phyloP scores from a whole-genome alignment of 2,797 vertebrate species.

The Pangasius sanitwongsei region DNA sequence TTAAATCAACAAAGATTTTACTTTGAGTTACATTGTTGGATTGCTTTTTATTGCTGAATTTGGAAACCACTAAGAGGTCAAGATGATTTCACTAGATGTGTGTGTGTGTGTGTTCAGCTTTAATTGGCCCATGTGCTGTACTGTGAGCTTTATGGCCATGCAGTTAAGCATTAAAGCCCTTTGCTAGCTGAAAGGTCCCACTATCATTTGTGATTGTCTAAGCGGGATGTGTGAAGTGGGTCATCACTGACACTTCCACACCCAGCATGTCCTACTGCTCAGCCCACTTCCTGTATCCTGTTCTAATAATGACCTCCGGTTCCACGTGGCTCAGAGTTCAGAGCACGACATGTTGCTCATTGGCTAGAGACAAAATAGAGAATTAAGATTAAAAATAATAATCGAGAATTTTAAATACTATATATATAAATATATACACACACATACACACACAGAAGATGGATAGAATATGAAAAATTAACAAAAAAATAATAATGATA shows the following conservation, averaged over 20 bases:
- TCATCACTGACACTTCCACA: conserved; percentile 39
- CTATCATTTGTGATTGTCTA: conserved; percentile 29
- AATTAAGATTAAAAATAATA: too few relatives aligned
- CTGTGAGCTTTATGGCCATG: conserved; percentile 28
- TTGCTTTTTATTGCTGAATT: neutral
- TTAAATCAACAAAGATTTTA: neutral
- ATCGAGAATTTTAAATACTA: too few relatives aligned
- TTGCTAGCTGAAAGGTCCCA: neutral
- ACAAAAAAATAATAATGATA: too few relatives aligned
- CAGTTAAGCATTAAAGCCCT: conserved; percentile 29
- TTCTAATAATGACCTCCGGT: conserved; percentile 40
- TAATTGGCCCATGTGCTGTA: neutral
- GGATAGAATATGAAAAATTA: too few relatives aligned
- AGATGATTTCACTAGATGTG: neutral
- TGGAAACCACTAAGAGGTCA: neutral
- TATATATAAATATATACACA: too few relatives aligned
- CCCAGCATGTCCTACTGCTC: conserved; percentile 25
- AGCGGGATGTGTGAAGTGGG: conserved; percentile 38
- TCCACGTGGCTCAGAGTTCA: conserved; percentile 11
- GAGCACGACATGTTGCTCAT: neutral
- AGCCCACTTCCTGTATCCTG: conserved; percentile 48
- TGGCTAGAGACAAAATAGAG: neutral
- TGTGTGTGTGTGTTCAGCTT: conserved; percentile 5
- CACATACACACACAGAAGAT: too few relatives aligned
- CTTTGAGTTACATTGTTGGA: neutral